Evolutionary conservation across 2,113 vertebrate species (phyloP).

Genomic region (Neomonachus schauinslandi): DNA sequence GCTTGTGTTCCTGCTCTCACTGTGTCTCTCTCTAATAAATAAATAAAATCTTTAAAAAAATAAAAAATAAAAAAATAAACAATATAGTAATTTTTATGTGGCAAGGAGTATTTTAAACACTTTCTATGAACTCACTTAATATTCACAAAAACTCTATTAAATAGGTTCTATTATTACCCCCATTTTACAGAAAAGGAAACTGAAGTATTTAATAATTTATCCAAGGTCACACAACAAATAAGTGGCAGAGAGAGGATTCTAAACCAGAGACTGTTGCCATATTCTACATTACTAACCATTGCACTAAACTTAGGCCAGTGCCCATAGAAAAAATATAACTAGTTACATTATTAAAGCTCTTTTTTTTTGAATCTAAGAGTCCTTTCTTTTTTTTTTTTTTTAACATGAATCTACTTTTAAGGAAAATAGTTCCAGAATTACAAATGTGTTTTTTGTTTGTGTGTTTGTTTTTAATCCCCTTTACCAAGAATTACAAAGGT

Average conservation of each 20-base stretch:
- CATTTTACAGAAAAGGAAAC: constrained; percentile 14
- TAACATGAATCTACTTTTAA: background rate
- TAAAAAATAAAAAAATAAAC: background rate
- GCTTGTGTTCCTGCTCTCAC: too few species aligned
- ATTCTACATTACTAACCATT: background rate
- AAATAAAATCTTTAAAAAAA: too few species aligned
- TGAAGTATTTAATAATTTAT: background rate
- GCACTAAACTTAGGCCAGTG: background rate
- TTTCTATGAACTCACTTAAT: background rate
- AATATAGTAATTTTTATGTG: background rate
- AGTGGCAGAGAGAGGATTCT: background rate
- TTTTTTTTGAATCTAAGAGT: background rate
- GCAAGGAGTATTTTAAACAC: background rate
- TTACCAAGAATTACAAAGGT: background rate
- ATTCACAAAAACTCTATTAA: background rate
- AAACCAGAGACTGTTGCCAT: background rate
- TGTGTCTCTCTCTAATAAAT: too few species aligned
- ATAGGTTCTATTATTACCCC: background rate
- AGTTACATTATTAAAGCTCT: background rate
- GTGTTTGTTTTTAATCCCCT: background rate
- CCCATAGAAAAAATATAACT: background rate
- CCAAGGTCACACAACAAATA: background rate
- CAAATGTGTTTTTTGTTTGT: background rate
- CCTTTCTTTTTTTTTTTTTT: background rate
- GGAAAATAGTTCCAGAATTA: constrained; percentile 9